phyloP scores from a whole-genome alignment of 2,888 invertebrate species.

The Linnaemya vulpina region DNA sequence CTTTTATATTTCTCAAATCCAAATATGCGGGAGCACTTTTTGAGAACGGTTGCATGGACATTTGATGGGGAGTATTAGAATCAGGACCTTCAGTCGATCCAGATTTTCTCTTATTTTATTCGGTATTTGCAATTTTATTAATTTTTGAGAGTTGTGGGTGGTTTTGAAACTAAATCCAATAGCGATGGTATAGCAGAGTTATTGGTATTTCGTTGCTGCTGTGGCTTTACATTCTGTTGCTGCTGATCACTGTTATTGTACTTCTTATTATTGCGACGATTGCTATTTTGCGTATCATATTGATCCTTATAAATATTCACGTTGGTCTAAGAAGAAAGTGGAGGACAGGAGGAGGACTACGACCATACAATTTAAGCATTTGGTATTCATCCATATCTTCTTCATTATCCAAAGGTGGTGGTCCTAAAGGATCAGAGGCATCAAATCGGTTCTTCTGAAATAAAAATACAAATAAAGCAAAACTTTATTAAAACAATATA shows the following conservation, averaged over 20 bases:
- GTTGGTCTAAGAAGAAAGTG: slow-evolving; percentile 74
- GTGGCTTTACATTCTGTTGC: slow-evolving; percentile 61
- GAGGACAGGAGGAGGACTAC: slow-evolving; percentile 85
- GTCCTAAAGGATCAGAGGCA: slow-evolving; percentile 79
- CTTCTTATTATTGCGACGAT: slow-evolving; percentile 64
- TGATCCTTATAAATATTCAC: slow-evolving; percentile 78
- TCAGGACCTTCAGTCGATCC: slow-evolving; percentile 79
- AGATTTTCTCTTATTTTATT: slow-evolving; percentile 79
- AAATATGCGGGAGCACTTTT: slow-evolving; percentile 82
- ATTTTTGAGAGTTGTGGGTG: slow-evolving; percentile 74
- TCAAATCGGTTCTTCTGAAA: slow-evolving; percentile 72
- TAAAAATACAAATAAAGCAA: too few relatives aligned
- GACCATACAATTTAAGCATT: slow-evolving; percentile 91
- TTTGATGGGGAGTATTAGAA: slow-evolving; percentile 34
- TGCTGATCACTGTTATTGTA: slow-evolving; percentile 48
- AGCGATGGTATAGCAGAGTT: slow-evolving; percentile 79
- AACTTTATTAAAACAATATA: too few relatives aligned
- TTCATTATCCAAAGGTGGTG: slow-evolving; percentile 83
- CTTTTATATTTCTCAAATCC: slow-evolving; percentile 85
- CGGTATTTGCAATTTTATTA: slow-evolving; percentile 60
- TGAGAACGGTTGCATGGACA: slow-evolving; percentile 69
- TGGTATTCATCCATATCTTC: slow-evolving; percentile 88
- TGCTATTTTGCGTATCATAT: slow-evolving; percentile 84
- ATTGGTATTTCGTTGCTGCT: slow-evolving; percentile 65
- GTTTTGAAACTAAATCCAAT: slow-evolving; percentile 82